phyloP scores from a whole-genome alignment of 2,797 vertebrate genomes.

The Smutsia gigantea region DNA sequence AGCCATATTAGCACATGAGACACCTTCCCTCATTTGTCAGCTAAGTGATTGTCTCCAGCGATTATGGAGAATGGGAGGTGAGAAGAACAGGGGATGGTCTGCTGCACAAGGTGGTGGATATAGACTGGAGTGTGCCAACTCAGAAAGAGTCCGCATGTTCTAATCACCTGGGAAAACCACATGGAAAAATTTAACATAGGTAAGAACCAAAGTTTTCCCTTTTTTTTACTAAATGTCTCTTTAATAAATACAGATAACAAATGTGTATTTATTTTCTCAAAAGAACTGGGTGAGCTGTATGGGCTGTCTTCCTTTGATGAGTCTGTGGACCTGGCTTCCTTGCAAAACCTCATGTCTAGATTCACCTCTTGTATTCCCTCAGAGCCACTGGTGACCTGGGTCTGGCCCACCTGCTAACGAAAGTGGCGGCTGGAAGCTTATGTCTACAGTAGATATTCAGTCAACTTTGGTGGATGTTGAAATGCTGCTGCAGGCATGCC shows the following conservation, averaged over 20 bases:
- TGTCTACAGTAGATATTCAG: fast-evolving
- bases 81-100: neutral
- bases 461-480: neutral
- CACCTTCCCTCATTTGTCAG: neutral
- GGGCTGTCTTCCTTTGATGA: neutral
- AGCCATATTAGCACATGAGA: neutral
- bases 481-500: fast-evolving
- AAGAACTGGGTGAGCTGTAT: neutral
- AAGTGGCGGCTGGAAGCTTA: neutral
- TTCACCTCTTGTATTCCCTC: neutral
- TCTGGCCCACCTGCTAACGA: fast-evolving
- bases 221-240: neutral
- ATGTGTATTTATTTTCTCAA: neutral
- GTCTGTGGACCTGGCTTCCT: neutral
- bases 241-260: neutral
- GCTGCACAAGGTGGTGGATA: no score
- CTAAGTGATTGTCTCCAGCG: no score
- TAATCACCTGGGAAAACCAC: neutral
- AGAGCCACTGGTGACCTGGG: neutral
- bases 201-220: neutral
- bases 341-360: neutral
- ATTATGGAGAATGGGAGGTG: no score
- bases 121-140: neutral
- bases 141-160: neutral
- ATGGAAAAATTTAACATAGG: neutral